Conservation (phyloP, 2,113 vertebrate genomes). For the Geococcyx californianus region DNA sequence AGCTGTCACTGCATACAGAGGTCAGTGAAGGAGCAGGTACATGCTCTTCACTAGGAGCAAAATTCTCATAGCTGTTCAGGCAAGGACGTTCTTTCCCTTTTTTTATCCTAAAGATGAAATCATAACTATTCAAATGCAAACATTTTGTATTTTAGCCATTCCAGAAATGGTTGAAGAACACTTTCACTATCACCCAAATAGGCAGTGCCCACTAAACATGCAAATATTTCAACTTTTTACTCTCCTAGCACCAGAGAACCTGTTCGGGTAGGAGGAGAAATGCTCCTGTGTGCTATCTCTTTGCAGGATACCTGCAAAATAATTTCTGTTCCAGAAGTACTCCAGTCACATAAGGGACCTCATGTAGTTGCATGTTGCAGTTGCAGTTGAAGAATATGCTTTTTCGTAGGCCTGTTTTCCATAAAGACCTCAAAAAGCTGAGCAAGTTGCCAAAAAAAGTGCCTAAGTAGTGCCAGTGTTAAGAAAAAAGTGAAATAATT, state of each 20-base stretch:
- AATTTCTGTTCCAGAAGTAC: background rate
- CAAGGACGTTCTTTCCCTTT: background rate
- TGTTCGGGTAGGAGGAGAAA: background rate
- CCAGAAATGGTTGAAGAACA: background rate
- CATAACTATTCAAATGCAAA: background rate
- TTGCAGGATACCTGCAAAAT: background rate
- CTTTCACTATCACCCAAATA: background rate
- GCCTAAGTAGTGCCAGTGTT: background rate
- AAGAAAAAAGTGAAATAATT: background rate
- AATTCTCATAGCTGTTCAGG: background rate
- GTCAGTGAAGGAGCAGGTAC: background rate
- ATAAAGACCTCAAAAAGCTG: background rate
- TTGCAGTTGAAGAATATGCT: background rate
- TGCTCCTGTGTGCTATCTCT: background rate
- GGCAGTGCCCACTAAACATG: background rate
- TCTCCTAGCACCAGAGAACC: background rate
- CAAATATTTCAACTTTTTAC: background rate
- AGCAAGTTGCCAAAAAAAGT: background rate
- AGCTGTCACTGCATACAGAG: background rate
- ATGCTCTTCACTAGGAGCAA: background rate
- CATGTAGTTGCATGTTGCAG: background rate
- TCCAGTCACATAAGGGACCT: background rate
- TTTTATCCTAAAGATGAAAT: background rate
- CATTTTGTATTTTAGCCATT: background rate
- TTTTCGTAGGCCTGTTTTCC: background rate